Evolutionary conservation across 2,113 vertebrate species (phyloP).

Genomic region (Pedionomus torquatus): DNA sequence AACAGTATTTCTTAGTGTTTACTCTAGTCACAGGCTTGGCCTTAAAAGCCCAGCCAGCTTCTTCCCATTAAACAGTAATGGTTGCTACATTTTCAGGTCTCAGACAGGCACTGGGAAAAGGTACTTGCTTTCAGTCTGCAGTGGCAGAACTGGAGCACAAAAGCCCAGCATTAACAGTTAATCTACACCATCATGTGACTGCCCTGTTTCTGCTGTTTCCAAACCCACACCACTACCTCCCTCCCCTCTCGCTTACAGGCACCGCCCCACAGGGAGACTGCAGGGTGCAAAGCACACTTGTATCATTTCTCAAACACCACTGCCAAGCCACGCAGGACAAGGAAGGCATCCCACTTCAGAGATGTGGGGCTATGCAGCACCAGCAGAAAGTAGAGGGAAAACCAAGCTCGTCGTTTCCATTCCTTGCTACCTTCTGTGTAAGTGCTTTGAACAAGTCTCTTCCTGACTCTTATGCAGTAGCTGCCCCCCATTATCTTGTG

Average conservation of each 20-base stretch:
- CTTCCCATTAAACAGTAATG: background rate
- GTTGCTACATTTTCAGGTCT: background rate
- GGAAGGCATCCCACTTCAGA: background rate
- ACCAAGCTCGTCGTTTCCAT: background rate
- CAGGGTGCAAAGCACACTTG: background rate
- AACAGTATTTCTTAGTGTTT: slow-evolving; percentile 5
- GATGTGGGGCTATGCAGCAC: background rate
- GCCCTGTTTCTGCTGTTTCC: background rate
- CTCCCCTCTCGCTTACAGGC: background rate
- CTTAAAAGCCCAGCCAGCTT: slow-evolving; percentile 20
- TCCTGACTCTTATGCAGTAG: background rate
- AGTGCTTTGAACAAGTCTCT: background rate
- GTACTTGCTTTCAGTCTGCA: background rate
- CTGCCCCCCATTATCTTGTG: background rate
- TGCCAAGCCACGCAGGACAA: background rate
- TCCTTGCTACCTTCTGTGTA: background rate
- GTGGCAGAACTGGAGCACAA: background rate
- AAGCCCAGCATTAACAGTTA: accelerated
- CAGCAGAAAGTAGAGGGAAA: background rate
- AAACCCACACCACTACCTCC: background rate
- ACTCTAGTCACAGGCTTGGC: background rate
- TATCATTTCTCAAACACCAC: background rate
- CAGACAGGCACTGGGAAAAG: background rate
- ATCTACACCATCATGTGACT: background rate
- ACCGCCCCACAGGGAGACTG: background rate